Conservation (phyloP, 2,888 invertebrate species). For the Drosophila nr. perissopoda region DNA sequence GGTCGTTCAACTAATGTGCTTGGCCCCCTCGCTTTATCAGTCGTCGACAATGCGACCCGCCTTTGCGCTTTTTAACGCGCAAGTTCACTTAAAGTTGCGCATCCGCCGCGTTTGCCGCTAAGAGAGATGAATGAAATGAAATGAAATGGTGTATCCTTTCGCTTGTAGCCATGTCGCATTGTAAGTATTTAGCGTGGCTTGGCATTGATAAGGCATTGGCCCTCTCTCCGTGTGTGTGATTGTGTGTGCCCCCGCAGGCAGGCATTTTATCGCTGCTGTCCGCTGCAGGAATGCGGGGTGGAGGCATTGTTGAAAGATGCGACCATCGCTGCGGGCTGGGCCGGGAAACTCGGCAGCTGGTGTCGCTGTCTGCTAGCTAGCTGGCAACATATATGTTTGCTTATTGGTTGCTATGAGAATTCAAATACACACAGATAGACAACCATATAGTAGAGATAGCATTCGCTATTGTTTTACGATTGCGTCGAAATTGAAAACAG, state of each 20-base stretch:
- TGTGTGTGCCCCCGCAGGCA: slow-evolving; percentile 38
- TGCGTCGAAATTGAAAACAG: slow-evolving; percentile 70
- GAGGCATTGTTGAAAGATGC: slow-evolving; percentile 55
- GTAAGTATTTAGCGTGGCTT: slow-evolving; percentile 50
- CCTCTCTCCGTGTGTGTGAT: slow-evolving; percentile 3
- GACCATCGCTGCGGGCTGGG: slow-evolving; percentile 65
- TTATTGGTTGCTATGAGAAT: slow-evolving; percentile 71
- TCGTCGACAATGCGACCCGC: slow-evolving; percentile 34
- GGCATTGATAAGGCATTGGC: slow-evolving; percentile 78
- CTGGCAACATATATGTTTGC: slow-evolving; percentile 43
- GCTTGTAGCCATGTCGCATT: slow-evolving; percentile 45
- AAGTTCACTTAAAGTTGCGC: slow-evolving; percentile 64
- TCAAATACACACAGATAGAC: slow-evolving; percentile 34
- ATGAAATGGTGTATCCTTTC: slow-evolving; percentile 54
- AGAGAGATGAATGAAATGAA: slow-evolving; percentile 73
- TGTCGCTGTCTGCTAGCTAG: slow-evolving; percentile 50
- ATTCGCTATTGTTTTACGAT: slow-evolving; percentile 77
- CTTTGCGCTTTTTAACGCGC: slow-evolving; percentile 38
- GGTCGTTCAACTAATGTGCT: slow-evolving; percentile 32
- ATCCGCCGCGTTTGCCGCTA: slow-evolving; percentile 52
- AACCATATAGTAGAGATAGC: slow-evolving; percentile 67
- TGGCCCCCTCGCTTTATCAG: slow-evolving; percentile 56
- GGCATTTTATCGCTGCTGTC: slow-evolving; percentile 63
- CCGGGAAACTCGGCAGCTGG: slow-evolving; percentile 76
- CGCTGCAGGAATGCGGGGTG: slow-evolving; percentile 1